Base-by-base conservation (phyloP, 2,888 invertebrate species). In the Eledona agricola region DNA sequence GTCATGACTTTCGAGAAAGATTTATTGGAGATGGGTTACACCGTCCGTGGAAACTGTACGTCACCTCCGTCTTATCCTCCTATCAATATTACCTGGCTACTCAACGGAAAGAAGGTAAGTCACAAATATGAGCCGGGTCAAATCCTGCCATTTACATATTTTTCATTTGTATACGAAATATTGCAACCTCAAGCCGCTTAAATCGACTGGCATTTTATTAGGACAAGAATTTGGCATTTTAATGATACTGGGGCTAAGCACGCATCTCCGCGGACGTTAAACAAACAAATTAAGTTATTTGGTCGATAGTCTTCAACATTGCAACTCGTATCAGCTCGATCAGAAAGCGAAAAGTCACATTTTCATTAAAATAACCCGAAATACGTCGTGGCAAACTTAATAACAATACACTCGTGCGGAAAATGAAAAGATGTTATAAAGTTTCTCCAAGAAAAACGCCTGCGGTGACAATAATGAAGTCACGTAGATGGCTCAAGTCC, bases 21-120 rank as follows among this genome's bases (percentile, higher is more conserved):
- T 63, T 82, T 86, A 75, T 85, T 87, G 73, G 85, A 86, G 55
- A 83, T 85, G 51, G 87, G 87, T 2, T 87, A 87, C 54, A 83
- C 80, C 6, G 78, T 88, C 57, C 81, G 82, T 50, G 87, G 84
- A 26, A 87, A 87, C 54, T 88, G 88, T 67, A 85, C 84, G 4
- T 81, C 86, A 11, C 86, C 87, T 7, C 81, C 82, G 7, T 82
- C 85, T 37, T 83, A 82, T 74, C 88, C 88, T 12, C 79, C 86
- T 6, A 84, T 84, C 37, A 88, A 88, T 73, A 79, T 88, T 64
- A 88, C 87, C 32, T 88, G 87, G 79, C 83, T 82, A 58, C 79
- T 88, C 42, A 88, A 88, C 70, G 86, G 84, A 51, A 79, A 76
- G 69, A 84, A 77, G 81, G 85, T 79, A 65, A 66, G 69, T 52